Evolutionary conservation across 2,888 invertebrate genomes (phyloP).

Genomic region (Protonemura montana): DNA sequence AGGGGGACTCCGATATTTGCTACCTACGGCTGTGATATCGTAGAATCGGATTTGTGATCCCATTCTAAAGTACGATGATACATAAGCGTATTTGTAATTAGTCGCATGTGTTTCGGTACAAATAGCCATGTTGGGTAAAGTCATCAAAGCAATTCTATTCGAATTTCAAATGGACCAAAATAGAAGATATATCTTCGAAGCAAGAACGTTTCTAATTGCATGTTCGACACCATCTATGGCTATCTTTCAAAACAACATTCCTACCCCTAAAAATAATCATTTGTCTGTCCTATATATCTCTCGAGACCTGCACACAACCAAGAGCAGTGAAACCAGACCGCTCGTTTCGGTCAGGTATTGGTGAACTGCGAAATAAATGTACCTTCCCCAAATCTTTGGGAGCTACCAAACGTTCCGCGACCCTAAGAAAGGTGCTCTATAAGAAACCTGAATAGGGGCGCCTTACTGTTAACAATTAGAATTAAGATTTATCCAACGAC

Average conservation of each 20-base stretch:
- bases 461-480: background rate
- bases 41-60: too few species aligned
- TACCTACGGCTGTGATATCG: too few species aligned
- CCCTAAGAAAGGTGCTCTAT: background rate
- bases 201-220: background rate
- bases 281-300: background rate
- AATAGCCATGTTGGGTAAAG: too few species aligned
- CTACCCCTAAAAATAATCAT: background rate
- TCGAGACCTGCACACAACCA: background rate
- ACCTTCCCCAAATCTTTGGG: background rate
- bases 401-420: background rate
- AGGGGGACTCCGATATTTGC: too few species aligned
- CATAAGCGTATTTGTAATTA: too few species aligned
- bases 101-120: too few species aligned
- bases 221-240: background rate
- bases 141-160: background rate
- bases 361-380: background rate
- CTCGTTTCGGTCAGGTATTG: background rate
- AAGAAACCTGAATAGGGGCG: background rate
- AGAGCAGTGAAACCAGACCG: background rate
- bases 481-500: background rate
- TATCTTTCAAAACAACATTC: background rate
- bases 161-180: background rate
- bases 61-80: too few species aligned
- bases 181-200: background rate